Evolutionary conservation across 2,797 vertebrate species (phyloP), one percentile per base, ranked within the genome.

Genomic region (Bovichtus diacanthus): DNA sequence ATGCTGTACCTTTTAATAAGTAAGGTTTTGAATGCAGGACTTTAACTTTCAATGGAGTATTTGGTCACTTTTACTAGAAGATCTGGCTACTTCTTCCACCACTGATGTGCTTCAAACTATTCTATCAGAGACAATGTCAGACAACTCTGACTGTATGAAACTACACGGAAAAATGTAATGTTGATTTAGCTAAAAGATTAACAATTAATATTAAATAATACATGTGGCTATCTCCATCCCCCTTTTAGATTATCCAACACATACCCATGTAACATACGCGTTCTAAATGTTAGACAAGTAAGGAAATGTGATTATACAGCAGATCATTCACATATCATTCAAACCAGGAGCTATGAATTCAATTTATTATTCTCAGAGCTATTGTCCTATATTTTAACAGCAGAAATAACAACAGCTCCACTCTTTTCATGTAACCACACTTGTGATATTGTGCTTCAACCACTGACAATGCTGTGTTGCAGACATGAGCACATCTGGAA

Each of bases 361-460:
- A 1, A 4, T 88, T 90, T 87, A 87, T 83, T 89, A 46, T 55
- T 67, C 12, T 50, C 44, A 73, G 56, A 77, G 70, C 60, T 10
- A 27, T 6, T 18, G 36, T 39, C 13, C 58, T 39, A 43, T 12
- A 27, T 59, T 31, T 41, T 21, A 70, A 50, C 0, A 31, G 54
- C 54, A 38, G 21, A 36, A 25, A 70, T 2, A 63, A 54, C 73
- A 55, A 4, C 54, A 74, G 27, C 36, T 13, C 36, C 46, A 12
- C n/a, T 70, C 16, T 6, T 34, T 46, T 11, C 21, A 21, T 49
- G 15, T 12, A n/a, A 55, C 16, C 47, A 36, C 65, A 41, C 13
- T 2, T 29, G 53, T 43, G 36, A 64, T 29, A 9, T 6, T 73
- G 73, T 78, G 75, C 69, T 78, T 74, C 25, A 23, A 44, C 74